Percentiles rank a stretch among this genome's conserved stretches.
These are phyloP conservation scores for Conistra vaccinii DNA, from an alignment of 2,888 invertebrate genomes.

Conservation along the genomic window DNA sequence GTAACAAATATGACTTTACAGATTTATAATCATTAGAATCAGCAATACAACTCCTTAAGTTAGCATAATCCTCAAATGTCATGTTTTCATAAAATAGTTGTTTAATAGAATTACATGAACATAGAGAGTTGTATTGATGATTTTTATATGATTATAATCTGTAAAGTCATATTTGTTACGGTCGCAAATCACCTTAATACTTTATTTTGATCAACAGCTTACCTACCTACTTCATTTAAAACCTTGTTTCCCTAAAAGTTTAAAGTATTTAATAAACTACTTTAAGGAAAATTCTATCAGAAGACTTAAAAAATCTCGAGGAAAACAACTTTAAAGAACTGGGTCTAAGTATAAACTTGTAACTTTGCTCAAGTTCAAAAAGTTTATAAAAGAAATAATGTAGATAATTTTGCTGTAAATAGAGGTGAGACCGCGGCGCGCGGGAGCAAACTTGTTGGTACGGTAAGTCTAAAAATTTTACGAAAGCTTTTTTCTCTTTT, in stretches of 20 bases:
- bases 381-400: neutral
- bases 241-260: neutral
- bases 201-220: neutral
- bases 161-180: no score
- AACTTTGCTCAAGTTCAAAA: neutral
- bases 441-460: neutral
- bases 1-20: no score
- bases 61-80: no score
- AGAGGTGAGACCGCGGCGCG: neutral
- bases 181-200: no score
- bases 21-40: no score
- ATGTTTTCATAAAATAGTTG: no score
- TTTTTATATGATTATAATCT: no score
- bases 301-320: neutral
- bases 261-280: neutral
- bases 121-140: no score
- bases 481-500: neutral
- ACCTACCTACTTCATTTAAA: neutral
- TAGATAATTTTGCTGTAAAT: neutral
- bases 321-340: slow-evolving; percentile 10
- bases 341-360: neutral
- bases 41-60: no score
- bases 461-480: neutral
- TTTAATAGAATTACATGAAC: no score
- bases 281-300: neutral